Conservation (phyloP, 1,140 invertebrate genomes). For the Lethrus apterus region DNA sequence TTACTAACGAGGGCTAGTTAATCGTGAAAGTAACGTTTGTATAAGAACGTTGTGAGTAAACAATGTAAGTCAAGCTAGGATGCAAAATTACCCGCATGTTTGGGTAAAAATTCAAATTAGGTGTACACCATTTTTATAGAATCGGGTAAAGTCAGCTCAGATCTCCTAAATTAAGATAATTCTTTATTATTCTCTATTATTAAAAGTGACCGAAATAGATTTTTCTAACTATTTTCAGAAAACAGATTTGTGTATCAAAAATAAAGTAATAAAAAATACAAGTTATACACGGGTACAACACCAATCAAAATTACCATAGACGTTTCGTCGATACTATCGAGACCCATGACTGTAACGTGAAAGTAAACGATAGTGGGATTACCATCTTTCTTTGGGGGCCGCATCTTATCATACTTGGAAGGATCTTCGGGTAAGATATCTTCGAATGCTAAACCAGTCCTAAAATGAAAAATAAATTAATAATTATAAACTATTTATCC, state of each 20-base stretch:
- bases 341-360: conserved; percentile 86
- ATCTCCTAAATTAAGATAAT: too few species aligned
- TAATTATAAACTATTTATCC: conserved; percentile 1
- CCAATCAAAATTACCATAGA: conserved; percentile 67
- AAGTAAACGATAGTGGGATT: conserved; percentile 80
- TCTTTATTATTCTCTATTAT: too few species aligned
- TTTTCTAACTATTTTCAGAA: not conserved
- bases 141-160: too few species aligned
- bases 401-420: conserved; percentile 82
- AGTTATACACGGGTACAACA: too few species aligned
- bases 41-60: too few species aligned
- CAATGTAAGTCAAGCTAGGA: too few species aligned
- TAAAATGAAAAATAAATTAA: conserved; percentile 37
- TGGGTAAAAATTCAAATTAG: too few species aligned
- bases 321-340: conserved; percentile 87
- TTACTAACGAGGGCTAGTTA: too few species aligned
- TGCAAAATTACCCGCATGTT: too few species aligned
- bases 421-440: conserved; percentile 80
- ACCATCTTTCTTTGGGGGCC: conserved; percentile 80
- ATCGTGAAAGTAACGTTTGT: too few species aligned
- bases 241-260: not conserved
- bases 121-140: too few species aligned
- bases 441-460: conserved; percentile 67
- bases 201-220: too few species aligned
- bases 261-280: not conserved